Base-by-base conservation (phyloP, 2,797 vertebrate species). In the Gouania willdenowi region DNA sequence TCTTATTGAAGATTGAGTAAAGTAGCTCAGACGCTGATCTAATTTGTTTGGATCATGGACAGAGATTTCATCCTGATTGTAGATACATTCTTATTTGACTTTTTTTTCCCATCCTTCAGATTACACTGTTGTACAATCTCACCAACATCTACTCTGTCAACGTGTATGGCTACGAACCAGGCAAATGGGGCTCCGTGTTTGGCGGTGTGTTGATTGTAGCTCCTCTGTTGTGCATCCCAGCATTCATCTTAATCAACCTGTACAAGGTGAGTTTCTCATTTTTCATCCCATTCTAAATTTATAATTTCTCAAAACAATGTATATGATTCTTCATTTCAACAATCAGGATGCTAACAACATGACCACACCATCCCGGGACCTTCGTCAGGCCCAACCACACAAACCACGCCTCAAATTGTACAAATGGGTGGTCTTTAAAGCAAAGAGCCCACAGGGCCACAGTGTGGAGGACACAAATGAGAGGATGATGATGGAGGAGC, bases 211-310 rank as follows among this genome's bases (percentile, higher is more conserved):
- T 91, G 10, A 32, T 82, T 3, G 0, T 57, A 13, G 25, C 41
- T 6, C 84, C 87, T 1, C 53, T 91, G 33, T 10, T 82, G 3
- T 89, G 84, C 56, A 84, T 90, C 61, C 88, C 87, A 1, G 2
- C 39, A 2, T 88, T 68, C 40, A 26, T 85, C 9, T 21, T 85
- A 0, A 1, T 84, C n/a, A 3, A 68, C 1, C 5, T 81, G 7
- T 57, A 0, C 5, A 68, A 20, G 71, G 89, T 89, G 41, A 61
- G 83, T 64, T n/a, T n/a, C n/a, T n/a, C n/a, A n/a, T n/a, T n/a
- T n/a, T n/a, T n/a, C n/a, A n/a, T n/a, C n/a, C n/a, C n/a, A n/a
- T n/a, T n/a, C n/a, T n/a, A n/a, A n/a, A n/a, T n/a, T n/a, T n/a
- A n/a, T n/a, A n/a, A n/a, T n/a, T n/a, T n/a, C n/a, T n/a, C n/a